A percentile compares a stretch with the other conserved stretches of the same genome.
Conservation (phyloP, 2,888 invertebrate genomes). For the Noctuana brunneofusca region DNA sequence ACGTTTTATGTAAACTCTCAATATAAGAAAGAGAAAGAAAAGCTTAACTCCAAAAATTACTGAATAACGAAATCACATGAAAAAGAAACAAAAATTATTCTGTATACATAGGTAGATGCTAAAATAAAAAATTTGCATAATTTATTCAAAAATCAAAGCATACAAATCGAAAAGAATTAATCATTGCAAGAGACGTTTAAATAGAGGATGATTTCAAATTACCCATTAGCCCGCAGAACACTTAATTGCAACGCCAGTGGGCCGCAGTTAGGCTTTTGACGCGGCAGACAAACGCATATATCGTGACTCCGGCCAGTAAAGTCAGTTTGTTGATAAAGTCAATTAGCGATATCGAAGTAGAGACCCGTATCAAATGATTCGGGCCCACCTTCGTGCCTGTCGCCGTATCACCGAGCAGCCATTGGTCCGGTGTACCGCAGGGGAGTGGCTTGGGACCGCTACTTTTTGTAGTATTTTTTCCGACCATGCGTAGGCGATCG, state of each 20-base stretch:
- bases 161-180: conserved; percentile 33
- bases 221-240: conserved; percentile 68
- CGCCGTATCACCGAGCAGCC: conserved; percentile 56
- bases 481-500: conserved; percentile 73
- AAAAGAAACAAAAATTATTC: too few relatives aligned
- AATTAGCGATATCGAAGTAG: conserved; percentile 81
- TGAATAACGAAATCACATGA: too few relatives aligned
- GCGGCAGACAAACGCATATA: conserved; percentile 79
- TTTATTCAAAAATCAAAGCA: conserved; percentile 23
- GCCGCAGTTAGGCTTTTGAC: conserved; percentile 80
- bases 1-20: neutral
- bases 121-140: conserved; percentile 21
- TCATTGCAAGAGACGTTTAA: conserved; percentile 34
- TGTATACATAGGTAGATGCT: neutral
- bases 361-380: conserved; percentile 77
- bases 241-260: conserved; percentile 75
- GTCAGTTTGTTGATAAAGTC: conserved; percentile 83
- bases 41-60: too few relatives aligned
- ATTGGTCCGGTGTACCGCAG: conserved; percentile 70
- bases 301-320: conserved; percentile 81
- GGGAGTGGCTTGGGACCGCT: conserved; percentile 73
- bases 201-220: conserved; percentile 57
- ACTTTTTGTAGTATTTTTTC: conserved; percentile 73
- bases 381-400: conserved; percentile 71
- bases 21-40: too few relatives aligned